Evolutionary conservation across 2,113 vertebrate genomes (phyloP), one percentile per base, ranked within the genome.

Genomic region (Etheostoma spectabile): DNA sequence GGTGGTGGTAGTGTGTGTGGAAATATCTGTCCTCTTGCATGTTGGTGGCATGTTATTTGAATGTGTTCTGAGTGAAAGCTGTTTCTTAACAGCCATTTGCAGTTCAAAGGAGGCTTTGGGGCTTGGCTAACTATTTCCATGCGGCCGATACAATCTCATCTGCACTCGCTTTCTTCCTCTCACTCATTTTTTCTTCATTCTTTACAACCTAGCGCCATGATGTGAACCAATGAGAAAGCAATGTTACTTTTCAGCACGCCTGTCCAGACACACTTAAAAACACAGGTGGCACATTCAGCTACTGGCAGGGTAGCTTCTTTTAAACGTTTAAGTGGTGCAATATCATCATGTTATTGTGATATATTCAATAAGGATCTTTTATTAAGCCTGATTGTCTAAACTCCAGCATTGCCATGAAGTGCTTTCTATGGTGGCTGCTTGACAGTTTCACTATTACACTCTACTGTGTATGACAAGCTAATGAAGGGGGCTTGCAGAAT

Each of bases 91-190:
- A 79, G 64, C 73, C 67, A 61, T 77, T 84, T 64, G 56, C 48
- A 88, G 84, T 92, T 91, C 88, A 91, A 91, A 92, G 85, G 62
- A 74, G 30, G 42, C 77, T 88, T 82, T 83, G 45, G 79, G 79
- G 80, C 78, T 66, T 48, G 61, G 60, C 68, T 94, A 90, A 92
- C 90, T 72, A 86, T 89, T 94, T 90, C 90, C 92, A 93, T 91
- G 84, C 77, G 33, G 19, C 89, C 85, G 91, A 95, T 91, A 90
- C 24, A 16, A 93, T 93, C 88, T 88, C 74, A n/a, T 80, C 74
- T 65, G 65, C 18, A 1, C 77, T 61, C 49, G 56, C 56, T 48
- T 56, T 71, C 52, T 48, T 21, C 51, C 62, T 27, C 19, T 24
- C 4, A 0, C 74, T 77, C 66, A 72, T 88, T 91, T 79, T 10